Percentiles rank a stretch among this genome's conserved stretches.
Evolutionary conservation across 2,113 vertebrate genomes (phyloP).

Genomic region (Tragelaphus buxtoni): DNA sequence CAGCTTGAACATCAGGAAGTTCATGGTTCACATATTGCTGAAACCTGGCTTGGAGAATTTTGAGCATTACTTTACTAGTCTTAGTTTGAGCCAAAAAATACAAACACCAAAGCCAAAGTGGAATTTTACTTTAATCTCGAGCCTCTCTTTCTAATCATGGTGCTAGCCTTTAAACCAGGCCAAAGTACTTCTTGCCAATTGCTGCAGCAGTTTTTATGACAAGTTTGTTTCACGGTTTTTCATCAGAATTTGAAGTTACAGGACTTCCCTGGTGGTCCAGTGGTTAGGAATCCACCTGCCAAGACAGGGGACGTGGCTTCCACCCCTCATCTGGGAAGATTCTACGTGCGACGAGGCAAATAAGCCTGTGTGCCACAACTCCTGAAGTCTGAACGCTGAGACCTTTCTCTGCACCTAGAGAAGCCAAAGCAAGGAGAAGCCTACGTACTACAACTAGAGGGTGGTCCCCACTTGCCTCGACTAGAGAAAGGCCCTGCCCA

Average conservation of each 20-base stretch:
- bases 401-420: neutral
- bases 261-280: neutral
- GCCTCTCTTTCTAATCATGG: neutral
- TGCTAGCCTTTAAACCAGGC: neutral
- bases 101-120: neutral
- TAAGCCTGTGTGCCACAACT: neutral
- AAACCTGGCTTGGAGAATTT: too few relatives aligned
- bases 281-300: neutral
- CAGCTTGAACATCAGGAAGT: too few relatives aligned
- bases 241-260: neutral
- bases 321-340: neutral
- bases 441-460: neutral
- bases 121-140: slow-evolving; percentile 10
- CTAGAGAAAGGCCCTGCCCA: neutral
- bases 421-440: neutral
- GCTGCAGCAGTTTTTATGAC: neutral
- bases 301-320: neutral
- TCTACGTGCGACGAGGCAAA: neutral
- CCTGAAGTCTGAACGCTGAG: neutral
- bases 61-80: too few relatives aligned
- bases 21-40: too few relatives aligned
- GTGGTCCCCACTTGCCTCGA: neutral
- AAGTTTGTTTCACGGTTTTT: neutral
- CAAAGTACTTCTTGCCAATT: neutral
- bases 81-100: neutral